Evolutionary conservation across 92 coral and sea anemone species (phyloP).

Genomic region (Muricea muricata): DNA sequence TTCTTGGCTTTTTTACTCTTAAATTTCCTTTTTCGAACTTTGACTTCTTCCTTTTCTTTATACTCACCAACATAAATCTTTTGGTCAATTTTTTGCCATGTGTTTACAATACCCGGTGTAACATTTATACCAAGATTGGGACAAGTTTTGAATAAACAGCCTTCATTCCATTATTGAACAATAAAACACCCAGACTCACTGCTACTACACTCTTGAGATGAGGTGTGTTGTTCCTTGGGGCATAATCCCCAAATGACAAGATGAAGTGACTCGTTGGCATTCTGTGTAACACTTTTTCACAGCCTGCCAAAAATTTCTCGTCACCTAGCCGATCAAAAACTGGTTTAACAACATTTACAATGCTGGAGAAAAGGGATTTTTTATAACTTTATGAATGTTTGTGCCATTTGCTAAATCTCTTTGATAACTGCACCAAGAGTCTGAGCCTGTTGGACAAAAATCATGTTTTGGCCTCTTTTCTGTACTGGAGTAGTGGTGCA

Average conservation of each 20-base stretch:
- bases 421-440: constrained; percentile 70
- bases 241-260: constrained; percentile 67
- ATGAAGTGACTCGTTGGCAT: constrained; percentile 65
- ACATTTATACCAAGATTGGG: constrained; percentile 37
- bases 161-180: constrained; percentile 64
- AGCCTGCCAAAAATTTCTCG: constrained; percentile 54
- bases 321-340: constrained; percentile 63
- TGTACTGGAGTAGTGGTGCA: constrained; percentile 60
- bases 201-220: constrained; percentile 49
- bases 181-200: constrained; percentile 42
- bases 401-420: constrained; percentile 39
- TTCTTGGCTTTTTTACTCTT: constrained; percentile 57
- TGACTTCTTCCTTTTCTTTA: constrained; percentile 3
- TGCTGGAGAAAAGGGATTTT: constrained; percentile 49
- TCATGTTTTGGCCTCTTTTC: constrained; percentile 50
- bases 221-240: constrained; percentile 56
- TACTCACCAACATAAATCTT: constrained; percentile 37
- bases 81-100: constrained; percentile 54
- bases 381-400: constrained; percentile 41
- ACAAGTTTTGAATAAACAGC: constrained; percentile 16
- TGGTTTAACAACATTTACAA: constrained; percentile 49
- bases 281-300: constrained; percentile 62
- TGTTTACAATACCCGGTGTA: constrained; percentile 6
- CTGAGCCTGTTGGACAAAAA: constrained; percentile 51
- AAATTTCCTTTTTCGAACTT: constrained; percentile 42